A percentile compares a stretch with the other conserved stretches of the same genome.
Conservation (phyloP, 1,140 invertebrate genomes). For the Bombus picipes region DNA sequence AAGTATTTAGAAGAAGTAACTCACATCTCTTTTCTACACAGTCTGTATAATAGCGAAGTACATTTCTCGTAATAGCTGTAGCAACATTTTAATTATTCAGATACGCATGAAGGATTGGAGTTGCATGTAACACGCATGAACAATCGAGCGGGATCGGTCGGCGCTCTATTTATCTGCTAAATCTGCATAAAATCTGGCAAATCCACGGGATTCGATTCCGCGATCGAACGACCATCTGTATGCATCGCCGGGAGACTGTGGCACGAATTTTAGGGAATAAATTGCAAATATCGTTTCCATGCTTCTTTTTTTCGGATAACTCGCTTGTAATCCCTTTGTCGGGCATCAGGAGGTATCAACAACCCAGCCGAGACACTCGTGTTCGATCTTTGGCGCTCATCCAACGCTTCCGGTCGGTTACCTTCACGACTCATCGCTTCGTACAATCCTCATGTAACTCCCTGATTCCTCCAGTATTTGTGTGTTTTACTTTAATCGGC, state of each 20-base stretch:
- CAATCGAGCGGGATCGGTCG: conserved; percentile 15
- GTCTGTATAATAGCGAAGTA: background rate
- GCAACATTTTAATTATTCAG: background rate
- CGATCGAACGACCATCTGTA: conserved; percentile 35
- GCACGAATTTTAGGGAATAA: background rate
- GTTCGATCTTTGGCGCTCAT: conserved; percentile 60
- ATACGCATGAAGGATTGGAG: background rate
- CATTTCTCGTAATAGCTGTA: background rate
- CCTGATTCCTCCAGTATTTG: conserved; percentile 18
- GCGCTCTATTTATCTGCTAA: conserved; percentile 29
- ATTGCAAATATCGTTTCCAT: conserved; percentile 40
- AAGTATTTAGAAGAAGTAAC: too few species aligned
- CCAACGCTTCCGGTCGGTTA: conserved; percentile 61
- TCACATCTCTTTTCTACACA: too few species aligned
- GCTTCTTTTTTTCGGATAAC: conserved; percentile 17
- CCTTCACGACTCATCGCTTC: conserved; percentile 60
- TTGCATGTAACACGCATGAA: background rate
- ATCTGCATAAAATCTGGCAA: conserved; percentile 45
- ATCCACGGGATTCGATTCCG: conserved; percentile 15
- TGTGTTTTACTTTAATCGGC: conserved; percentile 35
- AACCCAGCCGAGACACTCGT: conserved; percentile 47
- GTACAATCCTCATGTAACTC: conserved; percentile 25
- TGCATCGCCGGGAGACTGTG: background rate
- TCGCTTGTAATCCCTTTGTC: conserved; percentile 49
- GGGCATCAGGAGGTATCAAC: conserved; percentile 44